phyloP scores from a whole-genome alignment of 2,888 invertebrate genomes.

The Halocaridina rubra region DNA sequence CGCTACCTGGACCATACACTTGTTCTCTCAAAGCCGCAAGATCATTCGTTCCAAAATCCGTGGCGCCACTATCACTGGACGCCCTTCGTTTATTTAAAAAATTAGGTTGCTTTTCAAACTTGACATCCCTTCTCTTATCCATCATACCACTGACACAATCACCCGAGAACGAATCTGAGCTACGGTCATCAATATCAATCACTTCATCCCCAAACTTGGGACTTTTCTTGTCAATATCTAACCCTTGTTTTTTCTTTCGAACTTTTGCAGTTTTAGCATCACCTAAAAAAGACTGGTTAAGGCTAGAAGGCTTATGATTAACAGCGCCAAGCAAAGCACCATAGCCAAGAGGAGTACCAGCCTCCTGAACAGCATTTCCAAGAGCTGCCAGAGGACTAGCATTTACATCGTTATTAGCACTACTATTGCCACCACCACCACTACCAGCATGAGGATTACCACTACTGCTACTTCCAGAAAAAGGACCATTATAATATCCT shows the following conservation, averaged over 20 bases:
- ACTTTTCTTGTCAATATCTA: slow-evolving; percentile 56
- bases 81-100: slow-evolving; percentile 54
- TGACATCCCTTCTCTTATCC: slow-evolving; percentile 50
- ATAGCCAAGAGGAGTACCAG: slow-evolving; percentile 47
- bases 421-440: too few species aligned
- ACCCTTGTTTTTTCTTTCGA: slow-evolving; percentile 55
- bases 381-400: slow-evolving; percentile 50
- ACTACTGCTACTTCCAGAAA: not conserved
- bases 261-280: slow-evolving; percentile 63
- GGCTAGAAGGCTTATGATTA: slow-evolving; percentile 33
- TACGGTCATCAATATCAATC: slow-evolving; percentile 57
- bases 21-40: slow-evolving; percentile 61
- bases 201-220: slow-evolving; percentile 55
- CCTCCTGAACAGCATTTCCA: slow-evolving; percentile 52
- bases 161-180: slow-evolving; percentile 31
- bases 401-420: too few species aligned
- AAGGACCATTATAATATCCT: slow-evolving; percentile 43
- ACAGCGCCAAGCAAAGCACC: slow-evolving; percentile 51
- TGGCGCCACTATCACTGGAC: slow-evolving; percentile 50
- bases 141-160: slow-evolving; percentile 23
- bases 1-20: slow-evolving; percentile 61
- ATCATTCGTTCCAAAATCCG: slow-evolving; percentile 54
- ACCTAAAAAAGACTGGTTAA: slow-evolving; percentile 63
- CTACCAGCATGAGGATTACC: slow-evolving; percentile 19
- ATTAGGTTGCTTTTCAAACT: slow-evolving; percentile 55